These are phyloP conservation scores for Pasiphila rectangulata DNA, from an alignment of 2,888 invertebrate species.

Conservation along the genomic window DNA sequence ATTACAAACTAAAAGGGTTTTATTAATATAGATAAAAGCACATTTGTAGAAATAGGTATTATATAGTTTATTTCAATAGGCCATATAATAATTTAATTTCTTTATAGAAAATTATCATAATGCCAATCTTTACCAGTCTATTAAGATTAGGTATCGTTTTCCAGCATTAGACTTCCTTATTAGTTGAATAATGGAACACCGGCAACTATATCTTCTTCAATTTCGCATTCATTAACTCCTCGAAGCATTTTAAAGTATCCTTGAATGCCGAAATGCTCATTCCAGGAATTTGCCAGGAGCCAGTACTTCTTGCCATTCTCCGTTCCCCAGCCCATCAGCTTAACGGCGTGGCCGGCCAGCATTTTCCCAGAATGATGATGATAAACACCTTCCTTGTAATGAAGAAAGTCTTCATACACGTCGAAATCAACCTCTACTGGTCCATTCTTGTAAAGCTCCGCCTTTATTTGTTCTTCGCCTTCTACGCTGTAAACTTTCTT, in stretches of 20 bases:
- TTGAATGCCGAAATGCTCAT: constrained; percentile 93
- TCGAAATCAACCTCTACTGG: not conserved
- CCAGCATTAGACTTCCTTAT: too few relatives aligned
- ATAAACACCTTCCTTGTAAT: not conserved
- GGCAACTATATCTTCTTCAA: not conserved
- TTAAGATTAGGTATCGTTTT: too few relatives aligned
- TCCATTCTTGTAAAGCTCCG: not conserved
- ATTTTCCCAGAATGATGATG: not conserved
- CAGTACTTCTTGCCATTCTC: constrained; percentile 86
- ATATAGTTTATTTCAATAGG: too few relatives aligned
- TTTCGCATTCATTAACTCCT: constrained; percentile 77
- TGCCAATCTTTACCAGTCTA: too few relatives aligned
- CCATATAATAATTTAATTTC: too few relatives aligned
- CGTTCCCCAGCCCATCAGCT: constrained; percentile 90
- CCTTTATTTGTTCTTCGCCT: not conserved
- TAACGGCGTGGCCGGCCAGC: constrained; percentile 40
- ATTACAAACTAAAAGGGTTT: too few relatives aligned
- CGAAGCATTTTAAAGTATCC: constrained; percentile 90
- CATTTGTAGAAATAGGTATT: too few relatives aligned
- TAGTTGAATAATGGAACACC: too few relatives aligned
- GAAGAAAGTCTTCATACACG: not conserved
- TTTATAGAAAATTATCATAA: too few relatives aligned
- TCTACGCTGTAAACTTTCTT: not conserved
- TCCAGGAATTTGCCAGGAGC: constrained; percentile 92
- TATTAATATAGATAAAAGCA: too few relatives aligned